phyloP scores from a whole-genome alignment of 2,888 invertebrate genomes.

The Protophormia terraenovae region DNA sequence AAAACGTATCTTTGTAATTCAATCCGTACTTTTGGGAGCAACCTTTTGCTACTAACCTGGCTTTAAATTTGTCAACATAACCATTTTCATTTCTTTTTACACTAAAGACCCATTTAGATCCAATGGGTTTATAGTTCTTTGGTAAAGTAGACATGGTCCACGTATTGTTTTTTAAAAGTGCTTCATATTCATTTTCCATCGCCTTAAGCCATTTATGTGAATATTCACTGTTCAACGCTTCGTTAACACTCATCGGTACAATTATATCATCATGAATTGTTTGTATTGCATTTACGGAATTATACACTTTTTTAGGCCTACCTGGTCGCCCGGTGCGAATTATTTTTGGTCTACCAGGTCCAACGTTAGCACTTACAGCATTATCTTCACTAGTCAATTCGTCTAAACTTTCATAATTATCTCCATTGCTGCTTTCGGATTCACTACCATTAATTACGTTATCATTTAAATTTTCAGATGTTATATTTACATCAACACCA shows the following conservation, averaged over 20 bases:
- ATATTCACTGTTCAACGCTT: neutral
- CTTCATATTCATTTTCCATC: neutral
- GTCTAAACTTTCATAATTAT: too few relatives aligned
- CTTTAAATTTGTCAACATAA: neutral
- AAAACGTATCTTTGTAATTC: slow-evolving; percentile 25
- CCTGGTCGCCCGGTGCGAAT: neutral
- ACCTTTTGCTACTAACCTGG: neutral
- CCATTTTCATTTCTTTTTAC: slow-evolving; percentile 9
- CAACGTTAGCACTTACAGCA: too few relatives aligned
- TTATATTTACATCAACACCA: too few relatives aligned
- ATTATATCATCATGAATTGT: neutral
- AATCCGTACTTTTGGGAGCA: neutral
- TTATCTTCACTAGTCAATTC: too few relatives aligned
- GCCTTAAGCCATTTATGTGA: neutral
- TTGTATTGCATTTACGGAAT: neutral
- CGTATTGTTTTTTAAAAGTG: slow-evolving; percentile 43
- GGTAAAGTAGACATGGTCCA: slow-evolving; percentile 58
- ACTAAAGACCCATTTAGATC: slow-evolving; percentile 49
- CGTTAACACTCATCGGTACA: neutral
- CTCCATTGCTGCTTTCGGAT: neutral
- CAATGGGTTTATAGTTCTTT: slow-evolving; percentile 33
- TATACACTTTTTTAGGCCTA: slow-evolving; percentile 26
- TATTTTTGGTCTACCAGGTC: slow-evolving; percentile 3
- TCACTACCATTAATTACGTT: neutral
- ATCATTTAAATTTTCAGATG: too few relatives aligned